Conservation (phyloP, 2,113 vertebrate genomes). For the Hypanus sabinus region DNA sequence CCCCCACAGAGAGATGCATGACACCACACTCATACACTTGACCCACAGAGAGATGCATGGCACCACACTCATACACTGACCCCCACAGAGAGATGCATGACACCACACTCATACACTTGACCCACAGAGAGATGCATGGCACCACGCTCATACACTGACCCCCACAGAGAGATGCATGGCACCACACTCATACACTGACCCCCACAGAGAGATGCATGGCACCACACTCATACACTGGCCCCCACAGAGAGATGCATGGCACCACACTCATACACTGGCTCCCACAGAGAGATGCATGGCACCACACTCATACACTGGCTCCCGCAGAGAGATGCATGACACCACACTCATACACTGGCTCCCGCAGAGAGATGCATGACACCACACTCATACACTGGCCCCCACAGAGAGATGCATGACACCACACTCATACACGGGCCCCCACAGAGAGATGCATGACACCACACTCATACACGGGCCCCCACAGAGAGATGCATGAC, state of each 20-base stretch:
- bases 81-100: neutral
- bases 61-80: too few species aligned
- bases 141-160: too few species aligned
- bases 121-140: too few species aligned
- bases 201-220: too few species aligned
- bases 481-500: neutral
- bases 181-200: neutral
- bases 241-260: neutral
- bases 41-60: too few species aligned
- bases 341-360: neutral
- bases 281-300: neutral
- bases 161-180: neutral
- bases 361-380: neutral
- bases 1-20: neutral
- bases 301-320: neutral
- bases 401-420: too few species aligned
- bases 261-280: neutral
- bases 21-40: neutral
- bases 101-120: neutral
- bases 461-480: neutral
- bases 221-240: too few species aligned
- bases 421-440: too few species aligned
- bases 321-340: neutral
- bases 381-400: neutral
- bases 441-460: neutral